These are phyloP conservation scores for Villa cingulata DNA, from an alignment of 2,888 invertebrate species.

Conservation along the genomic window DNA sequence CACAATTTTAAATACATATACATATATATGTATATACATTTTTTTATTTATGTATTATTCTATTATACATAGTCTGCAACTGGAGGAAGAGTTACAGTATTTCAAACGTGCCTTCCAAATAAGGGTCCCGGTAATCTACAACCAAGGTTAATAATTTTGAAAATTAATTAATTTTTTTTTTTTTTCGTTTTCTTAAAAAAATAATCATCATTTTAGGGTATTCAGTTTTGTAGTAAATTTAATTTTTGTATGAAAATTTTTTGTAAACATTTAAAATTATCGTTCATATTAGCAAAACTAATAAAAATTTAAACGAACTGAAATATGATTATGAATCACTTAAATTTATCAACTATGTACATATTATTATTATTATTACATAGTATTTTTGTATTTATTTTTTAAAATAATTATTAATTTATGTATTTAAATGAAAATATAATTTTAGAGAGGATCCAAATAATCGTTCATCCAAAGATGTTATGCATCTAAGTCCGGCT, in stretches of 20 bases:
- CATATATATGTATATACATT: neutral
- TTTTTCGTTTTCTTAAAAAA: too few species aligned
- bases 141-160: slow-evolving; percentile 38
- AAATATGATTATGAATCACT: too few species aligned
- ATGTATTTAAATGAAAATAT: too few species aligned
- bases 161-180: too few species aligned
- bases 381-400: slow-evolving; percentile 1
- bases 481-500: slow-evolving; percentile 79
- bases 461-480: slow-evolving; percentile 66
- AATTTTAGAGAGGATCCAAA: slow-evolving; percentile 66
- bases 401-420: too few species aligned
- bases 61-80: slow-evolving; percentile 52
- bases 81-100: slow-evolving; percentile 89
- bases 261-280: too few species aligned
- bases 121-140: slow-evolving; percentile 79
- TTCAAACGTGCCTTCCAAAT: slow-evolving; percentile 81
- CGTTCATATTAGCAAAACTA: too few species aligned
- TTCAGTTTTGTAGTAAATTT: too few species aligned
- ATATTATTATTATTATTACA: neutral
- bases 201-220: too few species aligned
- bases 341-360: too few species aligned
- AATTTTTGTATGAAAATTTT: too few species aligned
- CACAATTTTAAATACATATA: neutral
- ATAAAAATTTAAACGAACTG: too few species aligned
- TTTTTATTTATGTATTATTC: neutral